Evolutionary conservation across 2,888 invertebrate genomes (phyloP), one percentile per base, ranked within the genome.

Genomic region (Malachius bipustulatus): DNA sequence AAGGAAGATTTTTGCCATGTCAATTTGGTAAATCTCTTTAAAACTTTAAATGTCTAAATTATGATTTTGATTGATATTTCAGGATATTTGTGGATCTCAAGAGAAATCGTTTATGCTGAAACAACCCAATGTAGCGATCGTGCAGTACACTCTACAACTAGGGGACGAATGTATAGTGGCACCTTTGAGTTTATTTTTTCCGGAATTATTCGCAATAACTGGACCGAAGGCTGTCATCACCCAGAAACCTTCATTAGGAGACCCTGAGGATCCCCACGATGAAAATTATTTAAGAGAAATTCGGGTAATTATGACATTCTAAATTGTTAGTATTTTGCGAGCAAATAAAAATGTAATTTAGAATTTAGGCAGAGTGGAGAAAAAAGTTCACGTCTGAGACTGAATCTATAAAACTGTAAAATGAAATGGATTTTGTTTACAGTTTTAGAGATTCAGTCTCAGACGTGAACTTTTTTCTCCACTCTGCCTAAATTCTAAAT

Each of bases 121-220:
- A 45, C 81, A 81, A 49, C 79, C 79, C 0, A 76, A 75, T 4
- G 72, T 74, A 48, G 66, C 74, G 2, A 63, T 76, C 0, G 71
- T 75, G 47, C 77, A 77, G 49, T 87, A 80, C 51, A 85, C 83
- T 1, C 65, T 88, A 19, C 77, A 79, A 60, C 77, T 85, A 3
- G 93, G 90, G 0, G 94, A 94, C 60, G 94, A 94, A 61, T 83
- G 88, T 50, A 78, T 94, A 15, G 79, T 94, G 42, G 90, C 93
- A 3, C 90, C 93, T 0, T 60, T 94, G 14, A 80, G 88, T 44
- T 65, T 91, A 39, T 90, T 94, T 57, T 80, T 83, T 56, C 88
- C 87, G 0, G 91, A 91, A 59, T 64, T 93, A 37, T 72, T 93
- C 13, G 83, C 82, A 51, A 78, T 91, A 10, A 90, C 90, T 0